A percentile compares a stretch with the other conserved stretches of the same genome.
phyloP scores from a whole-genome alignment of 2,888 invertebrate species.

The Bellardia bayeri region DNA sequence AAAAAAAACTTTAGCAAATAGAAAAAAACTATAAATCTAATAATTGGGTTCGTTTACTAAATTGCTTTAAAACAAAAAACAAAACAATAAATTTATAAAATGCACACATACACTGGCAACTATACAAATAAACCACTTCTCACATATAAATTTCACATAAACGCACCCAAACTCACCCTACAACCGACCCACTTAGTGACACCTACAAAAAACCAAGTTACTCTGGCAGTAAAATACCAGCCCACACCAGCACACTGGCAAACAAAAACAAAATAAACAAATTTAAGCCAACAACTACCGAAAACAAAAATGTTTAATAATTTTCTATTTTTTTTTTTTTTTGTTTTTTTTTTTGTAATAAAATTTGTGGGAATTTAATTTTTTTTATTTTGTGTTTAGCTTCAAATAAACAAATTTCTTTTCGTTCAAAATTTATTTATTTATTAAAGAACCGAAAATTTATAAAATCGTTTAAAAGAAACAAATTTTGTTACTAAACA shows the following conservation, averaged over 20 bases:
- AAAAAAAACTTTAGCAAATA: background rate
- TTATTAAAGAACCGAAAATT: conserved; percentile 1
- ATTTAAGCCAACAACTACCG: conserved; percentile 24
- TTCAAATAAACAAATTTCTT: conserved; percentile 15
- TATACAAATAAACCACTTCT: background rate
- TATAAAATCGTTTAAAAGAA: conserved; percentile 24
- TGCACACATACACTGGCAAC: background rate
- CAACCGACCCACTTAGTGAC: background rate
- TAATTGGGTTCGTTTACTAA: background rate
- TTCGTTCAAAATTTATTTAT: background rate
- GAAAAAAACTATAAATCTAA: background rate
- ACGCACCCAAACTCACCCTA: background rate
- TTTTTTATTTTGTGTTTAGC: conserved; percentile 1
- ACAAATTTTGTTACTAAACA: conserved; percentile 25
- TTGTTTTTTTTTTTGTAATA: background rate
- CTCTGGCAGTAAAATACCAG: background rate
- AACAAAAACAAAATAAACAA: background rate
- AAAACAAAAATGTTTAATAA: background rate
- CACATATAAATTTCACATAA: background rate
- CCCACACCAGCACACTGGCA: background rate
- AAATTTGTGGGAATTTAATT: background rate
- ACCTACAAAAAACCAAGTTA: background rate
- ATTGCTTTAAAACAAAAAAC: background rate
- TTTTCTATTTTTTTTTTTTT: conserved; percentile 3
- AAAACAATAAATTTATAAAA: background rate